Conservation (phyloP, 2,113 vertebrate genomes). For the Arvicanthis niloticus region DNA sequence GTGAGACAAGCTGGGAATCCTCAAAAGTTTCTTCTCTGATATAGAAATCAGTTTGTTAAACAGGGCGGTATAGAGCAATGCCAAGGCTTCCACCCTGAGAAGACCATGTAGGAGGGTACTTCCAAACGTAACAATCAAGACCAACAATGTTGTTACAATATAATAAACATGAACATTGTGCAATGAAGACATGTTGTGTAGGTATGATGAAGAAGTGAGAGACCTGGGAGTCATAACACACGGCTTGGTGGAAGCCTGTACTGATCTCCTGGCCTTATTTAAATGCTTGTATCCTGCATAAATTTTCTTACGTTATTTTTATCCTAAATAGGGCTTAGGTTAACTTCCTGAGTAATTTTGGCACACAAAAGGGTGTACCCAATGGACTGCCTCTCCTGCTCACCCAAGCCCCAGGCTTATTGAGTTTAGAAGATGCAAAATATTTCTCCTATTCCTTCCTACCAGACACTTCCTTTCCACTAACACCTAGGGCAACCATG, state of each 20-base stretch:
- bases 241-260: not conserved
- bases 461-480: not conserved
- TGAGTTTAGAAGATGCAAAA: not conserved
- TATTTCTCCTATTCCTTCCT: not conserved
- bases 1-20: rapidly evolving
- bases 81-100: rapidly evolving
- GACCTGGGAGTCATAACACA: rapidly evolving
- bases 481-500: not conserved
- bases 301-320: not conserved
- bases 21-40: not conserved
- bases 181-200: not conserved
- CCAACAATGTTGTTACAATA: not conserved
- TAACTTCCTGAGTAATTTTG: not conserved
- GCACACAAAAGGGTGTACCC: not conserved
- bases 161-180: not conserved
- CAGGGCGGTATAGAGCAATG: not conserved
- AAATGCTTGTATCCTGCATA: not conserved
- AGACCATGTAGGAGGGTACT: not conserved
- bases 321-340: not conserved
- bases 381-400: not conserved
- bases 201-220: not conserved
- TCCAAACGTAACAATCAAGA: not conserved
- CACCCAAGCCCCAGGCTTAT: no score
- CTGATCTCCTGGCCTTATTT: not conserved
- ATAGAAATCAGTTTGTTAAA: not conserved